Evolutionary conservation across 2,113 vertebrate species (phyloP).

Genomic region (Notothenia rossii): DNA sequence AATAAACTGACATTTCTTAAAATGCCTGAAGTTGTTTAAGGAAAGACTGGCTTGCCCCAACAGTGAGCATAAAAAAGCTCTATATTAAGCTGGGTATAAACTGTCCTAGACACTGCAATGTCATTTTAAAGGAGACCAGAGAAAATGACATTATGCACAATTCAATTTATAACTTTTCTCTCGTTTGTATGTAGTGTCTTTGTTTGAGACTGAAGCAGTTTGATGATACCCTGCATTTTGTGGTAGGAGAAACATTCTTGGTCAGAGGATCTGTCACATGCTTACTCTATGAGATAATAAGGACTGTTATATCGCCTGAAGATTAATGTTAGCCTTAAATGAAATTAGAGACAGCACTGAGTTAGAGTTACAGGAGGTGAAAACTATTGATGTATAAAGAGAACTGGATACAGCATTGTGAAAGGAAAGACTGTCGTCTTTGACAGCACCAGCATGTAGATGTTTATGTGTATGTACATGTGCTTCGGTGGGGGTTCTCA

Average conservation of each 20-base stretch:
- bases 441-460: neutral
- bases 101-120: neutral
- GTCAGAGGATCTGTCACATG: slow-evolving; percentile 20
- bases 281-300: neutral
- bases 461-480: slow-evolving; percentile 8
- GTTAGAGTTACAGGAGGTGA: slow-evolving; percentile 9
- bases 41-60: slow-evolving; percentile 11
- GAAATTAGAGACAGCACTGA: slow-evolving; percentile 22
- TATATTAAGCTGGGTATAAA: neutral
- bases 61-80: slow-evolving; percentile 22
- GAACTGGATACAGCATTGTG: too few relatives aligned
- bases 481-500: neutral
- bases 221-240: slow-evolving; percentile 3
- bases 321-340: slow-evolving; percentile 18
- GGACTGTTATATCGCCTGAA: neutral
- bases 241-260: neutral
- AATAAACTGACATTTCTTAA: slow-evolving; percentile 5
- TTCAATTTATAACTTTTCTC: neutral
- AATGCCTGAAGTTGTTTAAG: slow-evolving; percentile 13
- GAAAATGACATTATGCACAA: slow-evolving; percentile 5
- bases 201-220: neutral
- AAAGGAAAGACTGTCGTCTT: neutral
- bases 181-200: neutral
- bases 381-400: too few relatives aligned
- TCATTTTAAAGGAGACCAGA: slow-evolving; percentile 9